phyloP scores from a whole-genome alignment of 2,113 vertebrate genomes.

The Chaetorhynchus papuensis region DNA sequence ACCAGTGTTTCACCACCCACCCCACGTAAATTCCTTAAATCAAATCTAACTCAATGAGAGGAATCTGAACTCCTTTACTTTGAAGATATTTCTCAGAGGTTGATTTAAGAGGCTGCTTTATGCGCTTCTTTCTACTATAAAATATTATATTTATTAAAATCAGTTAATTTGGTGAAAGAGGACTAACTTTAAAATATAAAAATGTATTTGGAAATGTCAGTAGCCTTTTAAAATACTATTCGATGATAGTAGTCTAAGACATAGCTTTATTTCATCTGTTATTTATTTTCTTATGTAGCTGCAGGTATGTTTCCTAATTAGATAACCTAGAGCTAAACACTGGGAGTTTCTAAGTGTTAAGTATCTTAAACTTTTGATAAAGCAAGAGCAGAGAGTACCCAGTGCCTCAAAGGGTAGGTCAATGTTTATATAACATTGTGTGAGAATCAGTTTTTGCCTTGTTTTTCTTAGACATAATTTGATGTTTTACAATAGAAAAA shows the following conservation, averaged over 20 bases:
- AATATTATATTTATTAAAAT: not conserved
- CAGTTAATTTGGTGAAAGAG: not conserved
- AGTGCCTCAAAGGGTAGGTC: not conserved
- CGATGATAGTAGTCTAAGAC: not conserved
- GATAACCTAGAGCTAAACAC: not conserved
- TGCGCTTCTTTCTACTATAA: not conserved
- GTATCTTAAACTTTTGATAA: not conserved
- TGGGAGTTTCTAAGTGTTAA: not conserved
- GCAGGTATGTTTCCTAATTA: not conserved
- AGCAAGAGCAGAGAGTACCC: not conserved
- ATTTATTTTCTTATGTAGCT: not conserved
- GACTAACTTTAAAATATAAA: not conserved
- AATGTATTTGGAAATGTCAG: not conserved
- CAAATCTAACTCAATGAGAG: not conserved
- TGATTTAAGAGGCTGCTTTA: not conserved
- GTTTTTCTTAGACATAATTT: constrained; percentile 52
- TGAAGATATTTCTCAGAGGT: not conserved
- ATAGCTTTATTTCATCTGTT: not conserved
- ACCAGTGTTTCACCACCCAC: not conserved
- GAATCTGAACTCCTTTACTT: not conserved
- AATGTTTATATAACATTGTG: not conserved
- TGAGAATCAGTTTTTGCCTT: constrained; percentile 28
- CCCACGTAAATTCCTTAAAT: not conserved
- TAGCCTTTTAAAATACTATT: not conserved
- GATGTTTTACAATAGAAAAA: constrained; percentile 47